A percentile compares a stretch with the other conserved stretches of the same genome.
These are phyloP conservation scores for Cheirogaleus medius DNA, from an alignment of 2,113 vertebrate genomes.

Conservation along the genomic window DNA sequence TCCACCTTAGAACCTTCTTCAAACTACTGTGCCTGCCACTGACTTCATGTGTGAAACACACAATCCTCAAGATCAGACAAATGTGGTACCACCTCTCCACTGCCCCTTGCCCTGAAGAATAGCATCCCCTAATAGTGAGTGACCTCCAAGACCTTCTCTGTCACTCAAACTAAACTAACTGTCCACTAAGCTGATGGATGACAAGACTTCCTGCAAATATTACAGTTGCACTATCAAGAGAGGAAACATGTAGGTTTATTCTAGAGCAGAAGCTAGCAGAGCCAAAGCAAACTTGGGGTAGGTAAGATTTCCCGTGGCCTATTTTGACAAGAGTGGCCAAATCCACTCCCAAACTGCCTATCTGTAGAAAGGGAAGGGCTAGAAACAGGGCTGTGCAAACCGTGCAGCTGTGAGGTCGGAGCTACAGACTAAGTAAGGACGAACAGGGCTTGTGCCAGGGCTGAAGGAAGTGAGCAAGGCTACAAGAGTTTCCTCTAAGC, in stretches of 20 bases:
- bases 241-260: accelerated
- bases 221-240: not conserved
- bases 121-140: accelerated
- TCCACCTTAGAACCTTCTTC: not conserved
- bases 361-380: not conserved
- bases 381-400: not conserved
- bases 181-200: not conserved
- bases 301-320: not conserved
- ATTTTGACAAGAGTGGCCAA: not conserved
- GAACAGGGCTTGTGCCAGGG: accelerated
- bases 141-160: not conserved
- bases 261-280: not conserved
- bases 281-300: not conserved
- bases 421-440: accelerated
- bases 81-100: not conserved
- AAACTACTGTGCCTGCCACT: not conserved
- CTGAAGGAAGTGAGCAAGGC: not conserved
- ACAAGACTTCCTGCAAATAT: not conserved
- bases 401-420: no score
- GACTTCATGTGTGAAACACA: not conserved
- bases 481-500: not conserved
- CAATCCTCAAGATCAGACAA: not conserved
- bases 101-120: not conserved
- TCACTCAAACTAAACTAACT: not conserved
- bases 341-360: accelerated